phyloP scores from a whole-genome alignment of 2,888 invertebrate genomes.

The Eupithecia vulgata region DNA sequence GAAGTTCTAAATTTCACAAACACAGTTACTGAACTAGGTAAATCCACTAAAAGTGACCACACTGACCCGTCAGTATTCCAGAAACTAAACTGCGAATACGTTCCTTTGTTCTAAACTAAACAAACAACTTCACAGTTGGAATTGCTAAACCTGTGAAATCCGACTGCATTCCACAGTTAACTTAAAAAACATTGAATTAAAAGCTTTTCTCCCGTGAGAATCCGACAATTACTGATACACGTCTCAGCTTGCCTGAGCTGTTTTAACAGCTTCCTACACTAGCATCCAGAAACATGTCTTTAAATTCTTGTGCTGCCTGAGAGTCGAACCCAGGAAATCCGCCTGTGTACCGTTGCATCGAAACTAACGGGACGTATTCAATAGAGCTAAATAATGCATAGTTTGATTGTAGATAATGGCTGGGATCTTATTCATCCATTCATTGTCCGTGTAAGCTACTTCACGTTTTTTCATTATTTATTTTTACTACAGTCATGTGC shows the following conservation, averaged over 20 bases:
- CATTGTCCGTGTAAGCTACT: slow-evolving; percentile 23
- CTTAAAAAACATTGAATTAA: slow-evolving; percentile 18
- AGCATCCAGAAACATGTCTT: slow-evolving; percentile 43
- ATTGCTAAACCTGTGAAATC: slow-evolving; percentile 8
- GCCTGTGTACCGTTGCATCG: slow-evolving; percentile 66
- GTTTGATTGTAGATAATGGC: slow-evolving; percentile 40
- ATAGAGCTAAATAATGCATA: slow-evolving; percentile 42
- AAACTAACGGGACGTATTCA: slow-evolving; percentile 62
- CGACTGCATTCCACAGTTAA: slow-evolving; percentile 4
- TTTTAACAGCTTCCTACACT: slow-evolving; percentile 35
- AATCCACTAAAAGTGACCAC: slow-evolving; percentile 11
- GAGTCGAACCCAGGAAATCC: slow-evolving; percentile 76
- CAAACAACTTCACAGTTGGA: slow-evolving; percentile 10
- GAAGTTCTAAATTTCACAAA: slow-evolving; percentile 3
- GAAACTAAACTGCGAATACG: slow-evolving; percentile 8
- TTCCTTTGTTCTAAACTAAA: slow-evolving; percentile 13
- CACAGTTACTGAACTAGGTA: neutral
- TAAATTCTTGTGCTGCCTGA: slow-evolving; percentile 67
- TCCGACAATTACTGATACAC: slow-evolving; percentile 26
- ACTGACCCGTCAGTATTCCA: slow-evolving; percentile 11
- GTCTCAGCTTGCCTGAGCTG: slow-evolving; percentile 16
- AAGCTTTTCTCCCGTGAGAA: slow-evolving; percentile 19
- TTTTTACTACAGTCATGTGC: neutral
- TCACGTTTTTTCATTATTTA: neutral
- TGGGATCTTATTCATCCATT: slow-evolving; percentile 29